These are phyloP conservation scores for Perdita meconis DNA, from an alignment of 2,888 invertebrate species.

Conservation along the genomic window DNA sequence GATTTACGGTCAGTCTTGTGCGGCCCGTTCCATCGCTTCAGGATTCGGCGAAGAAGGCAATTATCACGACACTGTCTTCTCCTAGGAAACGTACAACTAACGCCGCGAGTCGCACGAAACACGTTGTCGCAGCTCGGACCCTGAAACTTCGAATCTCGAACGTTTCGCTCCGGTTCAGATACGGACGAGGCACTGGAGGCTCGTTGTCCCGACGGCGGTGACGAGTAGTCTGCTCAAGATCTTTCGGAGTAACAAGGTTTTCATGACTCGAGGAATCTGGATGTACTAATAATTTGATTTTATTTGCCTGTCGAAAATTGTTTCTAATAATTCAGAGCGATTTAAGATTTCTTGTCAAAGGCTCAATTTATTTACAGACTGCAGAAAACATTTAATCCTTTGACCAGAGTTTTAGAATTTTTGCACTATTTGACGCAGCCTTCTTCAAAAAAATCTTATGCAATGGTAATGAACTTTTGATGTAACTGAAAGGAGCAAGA, in stretches of 20 bases:
- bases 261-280: not conserved
- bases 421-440: too few species aligned
- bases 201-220: slow-evolving; percentile 7
- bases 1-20: slow-evolving; percentile 48
- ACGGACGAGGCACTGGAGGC: not conserved
- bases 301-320: too few species aligned
- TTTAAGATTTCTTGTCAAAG: too few species aligned
- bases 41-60: slow-evolving; percentile 43
- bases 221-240: not conserved
- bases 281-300: not conserved
- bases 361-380: too few species aligned
- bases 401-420: too few species aligned
- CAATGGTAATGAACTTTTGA: too few species aligned
- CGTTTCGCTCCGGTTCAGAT: slow-evolving; percentile 1
- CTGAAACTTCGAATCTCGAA: not conserved
- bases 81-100: slow-evolving; percentile 8
- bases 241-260: not conserved
- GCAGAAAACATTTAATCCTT: too few species aligned
- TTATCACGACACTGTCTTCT: slow-evolving; percentile 28
- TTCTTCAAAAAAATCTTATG: too few species aligned
- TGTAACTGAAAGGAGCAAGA: too few species aligned
- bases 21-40: slow-evolving; percentile 4
- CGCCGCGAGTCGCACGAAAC: not conserved
- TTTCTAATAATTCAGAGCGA: too few species aligned
- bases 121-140: not conserved